Conservation (phyloP, 2,113 vertebrate species). For the Ophthalmolycus amberensis region DNA sequence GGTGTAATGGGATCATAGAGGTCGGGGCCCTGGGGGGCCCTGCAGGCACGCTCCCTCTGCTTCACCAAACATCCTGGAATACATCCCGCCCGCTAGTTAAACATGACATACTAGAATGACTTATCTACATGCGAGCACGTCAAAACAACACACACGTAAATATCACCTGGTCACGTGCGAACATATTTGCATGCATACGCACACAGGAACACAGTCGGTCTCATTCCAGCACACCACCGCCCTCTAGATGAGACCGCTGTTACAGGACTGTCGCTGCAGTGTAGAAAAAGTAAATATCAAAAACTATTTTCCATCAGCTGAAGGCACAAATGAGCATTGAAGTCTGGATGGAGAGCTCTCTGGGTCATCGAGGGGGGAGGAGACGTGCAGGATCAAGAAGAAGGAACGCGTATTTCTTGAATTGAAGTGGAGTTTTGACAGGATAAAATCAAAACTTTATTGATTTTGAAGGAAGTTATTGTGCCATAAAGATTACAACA, state of each 20-base stretch:
- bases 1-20: constrained; percentile 66
- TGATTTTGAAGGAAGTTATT: too few species aligned
- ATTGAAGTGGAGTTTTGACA: too few species aligned
- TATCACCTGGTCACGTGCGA: constrained; percentile 28
- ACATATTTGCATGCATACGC: constrained; percentile 11
- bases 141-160: constrained; percentile 40
- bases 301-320: not conserved
- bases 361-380: not conserved
- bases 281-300: not conserved
- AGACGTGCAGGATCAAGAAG: too few species aligned
- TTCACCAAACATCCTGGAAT: constrained; percentile 58
- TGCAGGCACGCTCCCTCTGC: constrained; percentile 50
- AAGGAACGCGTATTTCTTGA: too few species aligned
- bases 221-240: not conserved
- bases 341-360: not conserved
- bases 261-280: not conserved
- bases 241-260: not conserved
- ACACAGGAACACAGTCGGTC: constrained; percentile 2
- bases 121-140: constrained; percentile 40
- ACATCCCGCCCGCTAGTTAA: constrained; percentile 47
- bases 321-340: not conserved
- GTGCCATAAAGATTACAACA: too few species aligned
- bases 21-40: constrained; percentile 40
- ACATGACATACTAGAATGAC: constrained; percentile 42
- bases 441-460: too few species aligned